Evolutionary conservation across 23 tunicate genomes (phyloP).

Genomic region (Trididemnum clinides): DNA sequence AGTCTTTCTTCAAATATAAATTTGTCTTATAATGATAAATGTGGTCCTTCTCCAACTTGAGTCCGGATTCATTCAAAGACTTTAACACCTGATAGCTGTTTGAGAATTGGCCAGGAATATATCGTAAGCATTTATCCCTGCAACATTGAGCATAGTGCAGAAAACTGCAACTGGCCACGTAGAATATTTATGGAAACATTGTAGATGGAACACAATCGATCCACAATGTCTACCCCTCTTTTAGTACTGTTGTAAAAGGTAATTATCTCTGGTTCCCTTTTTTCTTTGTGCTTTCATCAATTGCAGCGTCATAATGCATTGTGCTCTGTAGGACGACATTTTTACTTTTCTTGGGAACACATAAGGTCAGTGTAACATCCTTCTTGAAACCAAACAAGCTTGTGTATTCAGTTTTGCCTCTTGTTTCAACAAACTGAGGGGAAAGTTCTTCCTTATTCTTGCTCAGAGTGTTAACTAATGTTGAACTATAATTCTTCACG

Average conservation of each 20-base stretch:
- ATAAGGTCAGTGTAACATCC: not conserved
- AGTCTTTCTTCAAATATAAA: not conserved
- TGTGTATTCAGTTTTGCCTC: not conserved
- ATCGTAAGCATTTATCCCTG: not conserved
- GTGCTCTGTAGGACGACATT: not conserved
- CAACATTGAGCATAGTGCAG: not conserved
- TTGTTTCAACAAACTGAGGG: not conserved
- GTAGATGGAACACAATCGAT: not conserved
- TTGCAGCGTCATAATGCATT: not conserved
- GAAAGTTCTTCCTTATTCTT: not conserved
- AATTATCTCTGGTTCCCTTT: not conserved
- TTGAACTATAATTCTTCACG: not conserved
- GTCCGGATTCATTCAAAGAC: not conserved
- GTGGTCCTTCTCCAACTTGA: not conserved
- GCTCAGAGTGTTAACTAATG: not conserved
- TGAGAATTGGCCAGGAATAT: not conserved
- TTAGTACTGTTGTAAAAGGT: not conserved
- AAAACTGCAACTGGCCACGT: not conserved
- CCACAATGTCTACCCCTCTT: not conserved
- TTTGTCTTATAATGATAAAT: not conserved
- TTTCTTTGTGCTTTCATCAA: not conserved
- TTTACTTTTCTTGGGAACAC: not conserved
- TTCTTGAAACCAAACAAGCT: not conserved
- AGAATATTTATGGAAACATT: not conserved
- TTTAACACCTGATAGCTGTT: not conserved